These are phyloP conservation scores for Papilio elwesi DNA, from an alignment of 2,888 invertebrate genomes.

Conservation along the genomic window DNA sequence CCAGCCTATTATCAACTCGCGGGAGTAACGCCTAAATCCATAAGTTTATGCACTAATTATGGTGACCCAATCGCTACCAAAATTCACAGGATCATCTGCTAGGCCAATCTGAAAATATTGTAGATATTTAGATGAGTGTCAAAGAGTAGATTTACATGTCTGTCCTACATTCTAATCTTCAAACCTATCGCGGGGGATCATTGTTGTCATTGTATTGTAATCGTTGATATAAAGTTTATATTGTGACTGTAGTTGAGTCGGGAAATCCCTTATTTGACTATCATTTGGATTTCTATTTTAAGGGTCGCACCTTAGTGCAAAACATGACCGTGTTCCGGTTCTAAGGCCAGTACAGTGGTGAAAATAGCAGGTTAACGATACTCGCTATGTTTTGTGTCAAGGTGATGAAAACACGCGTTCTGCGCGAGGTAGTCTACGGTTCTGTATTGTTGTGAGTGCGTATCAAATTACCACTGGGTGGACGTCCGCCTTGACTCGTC, in stretches of 20 bases:
- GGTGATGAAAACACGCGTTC: slow-evolving; percentile 1
- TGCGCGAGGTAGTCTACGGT: not conserved
- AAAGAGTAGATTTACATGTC: no score
- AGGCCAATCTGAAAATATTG: no score
- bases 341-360: not conserved
- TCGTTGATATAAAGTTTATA: not conserved
- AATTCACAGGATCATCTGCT: no score
- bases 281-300: not conserved
- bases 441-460: not conserved
- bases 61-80: no score
- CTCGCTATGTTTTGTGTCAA: slow-evolving; percentile 1
- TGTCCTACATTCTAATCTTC: no score
- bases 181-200: no score
- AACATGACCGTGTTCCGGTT: not conserved
- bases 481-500: not conserved
- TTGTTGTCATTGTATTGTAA: no score
- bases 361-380: slow-evolving; percentile 8
- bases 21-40: no score
- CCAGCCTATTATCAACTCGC: no score
- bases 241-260: not conserved
- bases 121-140: no score
- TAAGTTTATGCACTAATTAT: no score
- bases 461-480: not conserved
- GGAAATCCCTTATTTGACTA: not conserved
- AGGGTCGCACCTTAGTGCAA: not conserved